Percentiles rank a stretch among this genome's conserved stretches.
Conservation (phyloP, 2,797 vertebrate genomes). For the Steatocranus sp. region DNA sequence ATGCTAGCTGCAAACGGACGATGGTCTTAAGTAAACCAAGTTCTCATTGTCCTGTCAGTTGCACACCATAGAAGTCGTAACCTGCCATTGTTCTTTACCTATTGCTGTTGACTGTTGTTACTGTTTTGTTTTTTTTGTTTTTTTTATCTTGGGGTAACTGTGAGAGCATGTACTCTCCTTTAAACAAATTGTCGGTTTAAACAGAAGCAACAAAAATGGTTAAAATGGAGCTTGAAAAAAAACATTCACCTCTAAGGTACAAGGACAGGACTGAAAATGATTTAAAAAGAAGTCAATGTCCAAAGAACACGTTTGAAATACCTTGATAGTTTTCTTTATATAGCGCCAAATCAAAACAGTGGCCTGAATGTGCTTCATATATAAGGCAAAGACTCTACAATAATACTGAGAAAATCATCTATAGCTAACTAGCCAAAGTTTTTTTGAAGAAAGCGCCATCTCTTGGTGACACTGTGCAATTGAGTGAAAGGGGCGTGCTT, state of each 20-base stretch:
- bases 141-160: not conserved
- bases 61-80: not conserved
- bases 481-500: not conserved
- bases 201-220: not conserved
- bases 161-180: not conserved
- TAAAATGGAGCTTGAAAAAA: not conserved
- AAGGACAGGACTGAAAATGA: not conserved
- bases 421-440: not conserved
- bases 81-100: not conserved
- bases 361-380: rapidly evolving
- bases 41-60: not conserved
- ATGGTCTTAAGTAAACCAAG: not conserved
- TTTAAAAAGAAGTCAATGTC: not conserved
- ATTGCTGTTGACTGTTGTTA: not conserved
- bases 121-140: not conserved
- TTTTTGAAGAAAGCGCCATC: not conserved
- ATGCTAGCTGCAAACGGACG: not conserved
- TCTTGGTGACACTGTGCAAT: not conserved
- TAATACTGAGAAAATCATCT: not conserved
- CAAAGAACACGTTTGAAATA: not conserved
- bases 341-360: not conserved
- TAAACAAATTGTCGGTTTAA: not conserved
- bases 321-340: not conserved
- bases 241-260: not conserved
- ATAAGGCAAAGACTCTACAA: not conserved